phyloP scores from a whole-genome alignment of 2,888 invertebrate genomes.

The Epirrhoe tristata region DNA sequence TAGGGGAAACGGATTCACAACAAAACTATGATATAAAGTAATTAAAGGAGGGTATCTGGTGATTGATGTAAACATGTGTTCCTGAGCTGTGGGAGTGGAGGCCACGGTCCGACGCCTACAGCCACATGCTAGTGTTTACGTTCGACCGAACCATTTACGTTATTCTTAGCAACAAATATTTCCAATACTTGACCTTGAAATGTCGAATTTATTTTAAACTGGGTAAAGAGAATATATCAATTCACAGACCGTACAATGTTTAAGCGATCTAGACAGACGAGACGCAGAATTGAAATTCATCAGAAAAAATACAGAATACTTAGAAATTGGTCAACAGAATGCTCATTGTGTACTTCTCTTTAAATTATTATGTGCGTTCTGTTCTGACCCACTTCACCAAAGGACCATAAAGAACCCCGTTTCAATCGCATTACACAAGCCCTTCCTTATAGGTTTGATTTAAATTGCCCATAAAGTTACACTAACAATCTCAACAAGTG shows the following conservation, averaged over 20 bases:
- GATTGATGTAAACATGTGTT: constrained; percentile 76
- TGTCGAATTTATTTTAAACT: constrained; percentile 27
- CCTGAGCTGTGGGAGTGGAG: constrained; percentile 72
- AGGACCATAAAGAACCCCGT: constrained; percentile 68
- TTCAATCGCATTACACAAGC: constrained; percentile 52
- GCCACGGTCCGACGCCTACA: constrained; percentile 63
- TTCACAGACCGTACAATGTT: constrained; percentile 22
- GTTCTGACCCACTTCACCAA: constrained; percentile 73
- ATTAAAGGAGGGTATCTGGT: constrained; percentile 61
- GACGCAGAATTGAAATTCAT: constrained; percentile 12
- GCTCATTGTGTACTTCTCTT: constrained; percentile 52
- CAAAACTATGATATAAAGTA: constrained; percentile 46
- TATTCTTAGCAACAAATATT: constrained; percentile 61
- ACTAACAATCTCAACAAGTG: constrained; percentile 28
- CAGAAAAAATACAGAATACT: constrained; percentile 36
- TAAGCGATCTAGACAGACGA: constrained; percentile 23
- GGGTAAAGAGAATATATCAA: constrained; percentile 21
- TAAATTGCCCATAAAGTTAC: constrained; percentile 34
- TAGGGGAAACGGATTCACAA: constrained; percentile 38
- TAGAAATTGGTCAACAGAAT: constrained; percentile 47
- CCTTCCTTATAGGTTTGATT: constrained; percentile 44
- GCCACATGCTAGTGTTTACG: constrained; percentile 62
- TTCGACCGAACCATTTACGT: constrained; percentile 55
- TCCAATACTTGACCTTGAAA: constrained; percentile 40
- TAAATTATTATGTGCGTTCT: constrained; percentile 74